phyloP scores from a whole-genome alignment of 2,113 vertebrate species.

The Salvelinus namaycush region DNA sequence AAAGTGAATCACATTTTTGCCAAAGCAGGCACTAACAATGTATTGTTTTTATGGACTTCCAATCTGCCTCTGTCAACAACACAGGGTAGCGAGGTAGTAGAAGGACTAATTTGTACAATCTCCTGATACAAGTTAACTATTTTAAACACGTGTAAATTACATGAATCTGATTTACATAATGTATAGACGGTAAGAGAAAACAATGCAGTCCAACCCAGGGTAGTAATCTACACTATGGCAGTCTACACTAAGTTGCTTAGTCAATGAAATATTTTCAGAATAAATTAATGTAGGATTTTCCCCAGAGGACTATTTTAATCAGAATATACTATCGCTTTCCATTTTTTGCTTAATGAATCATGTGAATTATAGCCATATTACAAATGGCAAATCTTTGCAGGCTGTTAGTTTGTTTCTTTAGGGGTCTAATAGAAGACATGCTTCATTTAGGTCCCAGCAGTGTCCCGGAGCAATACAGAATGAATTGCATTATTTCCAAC shows the following conservation, averaged over 20 bases:
- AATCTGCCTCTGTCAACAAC: slow-evolving; percentile 5
- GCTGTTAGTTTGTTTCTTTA: slow-evolving; percentile 99
- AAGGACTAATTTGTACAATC: slow-evolving; percentile 16
- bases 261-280: slow-evolving; percentile 87
- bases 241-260: slow-evolving; percentile 82
- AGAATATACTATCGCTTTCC: slow-evolving; percentile 94
- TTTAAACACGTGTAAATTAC: slow-evolving; percentile 60
- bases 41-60: background rate
- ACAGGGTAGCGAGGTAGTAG: background rate
- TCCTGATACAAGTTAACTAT: slow-evolving; percentile 29
- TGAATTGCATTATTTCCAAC: slow-evolving; percentile 95
- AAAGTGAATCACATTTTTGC: background rate
- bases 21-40: background rate
- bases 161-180: slow-evolving; percentile 50
- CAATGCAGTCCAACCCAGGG: slow-evolving; percentile 58
- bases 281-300: slow-evolving; percentile 90
- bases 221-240: slow-evolving; percentile 79
- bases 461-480: slow-evolving; percentile 87
- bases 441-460: slow-evolving; percentile 88
- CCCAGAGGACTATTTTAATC: slow-evolving; percentile 82
- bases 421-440: slow-evolving; percentile 97
- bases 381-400: slow-evolving; percentile 95
- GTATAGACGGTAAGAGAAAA: slow-evolving; percentile 46
- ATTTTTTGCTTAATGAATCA: slow-evolving; percentile 99
- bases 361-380: slow-evolving; percentile 99